These are phyloP conservation scores for Formica aserva DNA, from an alignment of 2,888 invertebrate species.

Conservation along the genomic window DNA sequence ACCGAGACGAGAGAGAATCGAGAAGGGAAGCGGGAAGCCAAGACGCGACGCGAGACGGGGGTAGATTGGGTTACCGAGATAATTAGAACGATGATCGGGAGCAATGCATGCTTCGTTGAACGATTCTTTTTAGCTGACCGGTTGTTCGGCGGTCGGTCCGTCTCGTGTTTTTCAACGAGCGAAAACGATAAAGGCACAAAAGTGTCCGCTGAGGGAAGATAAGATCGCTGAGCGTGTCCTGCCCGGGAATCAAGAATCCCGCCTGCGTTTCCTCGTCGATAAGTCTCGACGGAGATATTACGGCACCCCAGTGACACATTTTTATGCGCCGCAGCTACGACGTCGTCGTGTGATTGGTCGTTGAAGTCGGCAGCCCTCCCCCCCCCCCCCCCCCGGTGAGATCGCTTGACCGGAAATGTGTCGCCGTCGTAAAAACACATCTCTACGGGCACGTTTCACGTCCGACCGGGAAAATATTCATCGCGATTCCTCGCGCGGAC, in stretches of 20 bases:
- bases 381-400: conserved; percentile 75
- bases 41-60: conserved; percentile 64
- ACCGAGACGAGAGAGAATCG: conserved; percentile 62
- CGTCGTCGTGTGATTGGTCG: conserved; percentile 77
- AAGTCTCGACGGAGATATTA: conserved; percentile 76
- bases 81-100: conserved; percentile 84
- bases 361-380: conserved; percentile 71
- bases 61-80: conserved; percentile 83
- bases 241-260: conserved; percentile 48
- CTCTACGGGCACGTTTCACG: not conserved
- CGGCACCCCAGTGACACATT: conserved; percentile 81
- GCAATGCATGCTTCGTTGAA: conserved; percentile 81
- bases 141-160: not conserved
- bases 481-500: conserved; percentile 18
- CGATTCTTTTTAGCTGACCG: conserved; percentile 75
- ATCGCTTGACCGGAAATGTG: conserved; percentile 83
- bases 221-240: conserved; percentile 49
- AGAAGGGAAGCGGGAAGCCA: conserved; percentile 75
- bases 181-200: conserved; percentile 20
- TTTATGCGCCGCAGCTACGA: conserved; percentile 77
- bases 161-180: conserved; percentile 7
- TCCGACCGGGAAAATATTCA: conserved; percentile 55
- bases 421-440: conserved; percentile 66
- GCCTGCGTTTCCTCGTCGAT: conserved; percentile 64
- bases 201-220: conserved; percentile 40